Base-by-base conservation (phyloP, 1,140 invertebrate genomes). In the Papilio polytes region DNA sequence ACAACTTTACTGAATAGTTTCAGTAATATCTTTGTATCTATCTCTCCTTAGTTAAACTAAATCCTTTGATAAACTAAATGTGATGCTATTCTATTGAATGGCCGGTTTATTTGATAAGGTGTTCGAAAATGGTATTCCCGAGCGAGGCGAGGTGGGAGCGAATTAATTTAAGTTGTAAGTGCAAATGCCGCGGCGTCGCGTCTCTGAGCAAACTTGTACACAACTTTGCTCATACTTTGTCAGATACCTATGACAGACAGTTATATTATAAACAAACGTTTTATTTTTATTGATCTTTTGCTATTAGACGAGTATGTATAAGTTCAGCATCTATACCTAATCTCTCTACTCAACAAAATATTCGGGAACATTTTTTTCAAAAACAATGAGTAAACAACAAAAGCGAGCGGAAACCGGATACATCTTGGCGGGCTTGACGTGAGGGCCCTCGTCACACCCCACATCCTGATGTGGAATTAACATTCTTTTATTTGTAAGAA, bases 131-230 rank as follows among this genome's bases (percentile, higher is more conserved):
- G 44, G 46, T 74, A 74, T 53, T 74, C 74, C 44, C 46, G 48
- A 51, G 74, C 74, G 22, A 74, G 74, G 46, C 74, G 48, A 74
- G 46, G 22, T 74, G 74, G 46, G 22, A 51, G 44, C 20, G 20
- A 74, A 74, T 46, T 74, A 74, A 74, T 74, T 74, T 22, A 51
- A 74, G 74, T 74, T 74, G 46, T 2, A 53, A 74, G 20, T 74
- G 74, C 74, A 74, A 74, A 74, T 13, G 74, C 74, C 20, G 73
- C 73, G 13, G 41, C 73, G 74, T 1, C 48, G 8, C 36, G 36
- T 41, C 36, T 51, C 46, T 12, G 2, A 22, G 46, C 74, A 51
- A 74, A 74, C 18, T 74, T 74, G 13, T 74, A 48, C 46, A 70
- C 8, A 74, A 74, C 44, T 74, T 74, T 26, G 41, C 22, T 74